Base-by-base conservation (phyloP, 1,140 invertebrate species). In the Orchesella cincta region DNA sequence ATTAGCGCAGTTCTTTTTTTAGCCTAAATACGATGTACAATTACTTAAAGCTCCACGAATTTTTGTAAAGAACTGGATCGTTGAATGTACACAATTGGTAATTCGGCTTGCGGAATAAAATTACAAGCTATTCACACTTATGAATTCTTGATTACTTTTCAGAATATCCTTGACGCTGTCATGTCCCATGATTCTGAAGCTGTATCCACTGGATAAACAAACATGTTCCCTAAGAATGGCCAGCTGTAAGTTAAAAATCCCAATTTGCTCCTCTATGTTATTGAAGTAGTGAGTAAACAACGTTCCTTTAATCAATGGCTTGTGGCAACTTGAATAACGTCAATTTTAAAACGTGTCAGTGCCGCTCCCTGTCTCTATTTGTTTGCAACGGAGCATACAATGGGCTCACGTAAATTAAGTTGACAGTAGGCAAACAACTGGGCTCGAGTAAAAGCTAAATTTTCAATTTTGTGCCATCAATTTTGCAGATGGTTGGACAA, bases 161-260 rank as follows among this genome's bases (percentile, higher is more conserved):
- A 92, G 94, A 86, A 95, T 97, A 87, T 96, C 95, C 14, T 86
- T 97, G 79, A 96, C 95, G 52, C 89, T 98, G 78, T 94, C 95
- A 12, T 98, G 95, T 84, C 95, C 95, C 52, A 98, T 98, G 96
- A 95, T 97, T 87, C 88, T 98, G 81, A 96, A 97, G 88, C 88
- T 97, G 54, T 98, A 97, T 87, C 96, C 96, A 51, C 85, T 98
- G 83, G 96, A 97, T 87, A 91, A 93, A 84, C 96, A 98, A 88
- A 91, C 92, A 62, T 98, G 96, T 86, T 94, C 94, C 64, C 88
- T 98, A 72, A 88, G 93, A 83, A 96, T 98, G 94, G 94, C 94
- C 79, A 97, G 94, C 84, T 98, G 95, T 97, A 86, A 95, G 94
- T 67, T 29, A 12, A 8, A 46, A 46, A 46, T 46, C 20, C 39